Evolutionary conservation across 2,113 vertebrate genomes (phyloP).

Genomic region (Paramormyrops kingsleyae): DNA sequence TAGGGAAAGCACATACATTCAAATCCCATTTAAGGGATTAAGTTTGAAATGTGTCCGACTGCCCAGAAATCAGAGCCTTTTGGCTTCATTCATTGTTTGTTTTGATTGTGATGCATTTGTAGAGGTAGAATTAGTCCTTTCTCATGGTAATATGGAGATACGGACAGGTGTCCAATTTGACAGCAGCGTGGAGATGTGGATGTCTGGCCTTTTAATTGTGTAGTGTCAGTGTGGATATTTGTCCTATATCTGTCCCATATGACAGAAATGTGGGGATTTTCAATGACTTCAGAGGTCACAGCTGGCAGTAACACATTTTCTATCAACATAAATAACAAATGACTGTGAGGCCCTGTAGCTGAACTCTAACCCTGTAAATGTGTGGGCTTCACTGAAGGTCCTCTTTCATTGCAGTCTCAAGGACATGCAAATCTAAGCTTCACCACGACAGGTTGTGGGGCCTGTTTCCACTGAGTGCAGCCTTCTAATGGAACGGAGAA

Average conservation of each 20-base stretch:
- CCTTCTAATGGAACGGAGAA: background rate
- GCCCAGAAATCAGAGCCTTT: background rate
- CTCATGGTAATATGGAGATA: background rate
- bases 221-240: background rate
- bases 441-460: background rate
- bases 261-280: background rate
- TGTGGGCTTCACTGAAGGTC: background rate
- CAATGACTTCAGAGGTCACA: background rate
- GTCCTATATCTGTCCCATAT: background rate
- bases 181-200: background rate
- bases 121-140: background rate
- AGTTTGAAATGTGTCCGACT: background rate
- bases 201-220: background rate
- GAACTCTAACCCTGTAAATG: background rate
- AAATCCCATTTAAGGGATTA: conserved; percentile 13
- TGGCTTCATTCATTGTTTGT: conserved; percentile 4
- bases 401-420: background rate
- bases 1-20: background rate
- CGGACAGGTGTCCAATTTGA: background rate
- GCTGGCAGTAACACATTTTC: background rate
- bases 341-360: background rate
- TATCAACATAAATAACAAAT: background rate
- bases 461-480: background rate
- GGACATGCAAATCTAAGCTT: background rate
- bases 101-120: background rate